Percentiles rank a stretch among this genome's conserved stretches.
Conservation (phyloP, 2,888 invertebrate species). For the Uropetala carovei region DNA sequence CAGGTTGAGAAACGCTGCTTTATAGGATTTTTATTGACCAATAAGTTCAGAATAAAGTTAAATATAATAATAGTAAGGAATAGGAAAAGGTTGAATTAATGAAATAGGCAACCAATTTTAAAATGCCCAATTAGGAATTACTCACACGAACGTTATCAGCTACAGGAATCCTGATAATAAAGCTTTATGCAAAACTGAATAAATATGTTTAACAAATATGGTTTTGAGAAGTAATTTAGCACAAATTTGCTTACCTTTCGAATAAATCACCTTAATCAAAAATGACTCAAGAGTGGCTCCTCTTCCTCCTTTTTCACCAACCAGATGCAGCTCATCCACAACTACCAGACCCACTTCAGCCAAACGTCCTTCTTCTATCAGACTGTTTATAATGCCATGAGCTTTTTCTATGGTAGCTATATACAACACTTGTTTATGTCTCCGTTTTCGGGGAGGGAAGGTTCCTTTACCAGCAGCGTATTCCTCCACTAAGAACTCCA, state of each 20-base stretch:
- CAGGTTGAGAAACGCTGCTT: too few relatives aligned
- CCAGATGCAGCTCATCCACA: conserved; percentile 95
- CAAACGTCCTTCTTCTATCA: conserved; percentile 86
- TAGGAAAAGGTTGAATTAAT: background rate
- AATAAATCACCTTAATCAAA: conserved; percentile 86
- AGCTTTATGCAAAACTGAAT: background rate
- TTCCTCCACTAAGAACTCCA: conserved; percentile 95
- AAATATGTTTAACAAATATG: background rate
- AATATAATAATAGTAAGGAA: background rate
- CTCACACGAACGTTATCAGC: background rate
- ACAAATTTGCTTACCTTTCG: conserved; percentile 78
- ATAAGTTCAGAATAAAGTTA: too few relatives aligned
- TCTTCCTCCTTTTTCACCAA: conserved; percentile 89
- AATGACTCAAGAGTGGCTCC: conserved; percentile 91
- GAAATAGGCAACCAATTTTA: background rate
- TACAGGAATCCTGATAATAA: background rate
- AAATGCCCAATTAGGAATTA: background rate
- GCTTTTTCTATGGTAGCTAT: conserved; percentile 98
- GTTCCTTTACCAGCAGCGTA: conserved; percentile 94
- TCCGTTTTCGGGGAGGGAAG: conserved; percentile 88
- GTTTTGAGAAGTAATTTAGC: background rate
- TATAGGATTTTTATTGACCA: too few relatives aligned
- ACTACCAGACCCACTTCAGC: conserved; percentile 87
- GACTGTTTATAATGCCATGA: conserved; percentile 87
- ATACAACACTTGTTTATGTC: conserved; percentile 88